Evolutionary conservation across 2,888 invertebrate genomes (phyloP).

Genomic region (Thera obeliscata): DNA sequence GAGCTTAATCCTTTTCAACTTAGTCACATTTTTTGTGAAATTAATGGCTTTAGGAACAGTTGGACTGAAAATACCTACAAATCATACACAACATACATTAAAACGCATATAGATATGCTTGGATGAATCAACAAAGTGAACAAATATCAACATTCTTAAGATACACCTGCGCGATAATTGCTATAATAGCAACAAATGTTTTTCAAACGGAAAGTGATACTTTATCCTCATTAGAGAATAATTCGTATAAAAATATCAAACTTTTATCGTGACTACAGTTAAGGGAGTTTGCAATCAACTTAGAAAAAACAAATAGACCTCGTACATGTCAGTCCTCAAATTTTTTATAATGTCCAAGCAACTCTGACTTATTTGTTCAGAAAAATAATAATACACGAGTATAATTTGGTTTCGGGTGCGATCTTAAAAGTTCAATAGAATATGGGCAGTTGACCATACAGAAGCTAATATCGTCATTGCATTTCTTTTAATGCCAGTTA

Average conservation of each 20-base stretch:
- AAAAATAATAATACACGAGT: too few species aligned
- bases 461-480: too few species aligned
- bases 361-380: too few species aligned
- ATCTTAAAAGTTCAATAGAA: too few species aligned
- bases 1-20: constrained; percentile 22
- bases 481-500: background rate
- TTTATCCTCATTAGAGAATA: background rate
- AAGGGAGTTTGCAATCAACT: too few species aligned
- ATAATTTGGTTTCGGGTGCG: too few species aligned
- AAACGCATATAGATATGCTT: constrained; percentile 13
- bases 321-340: too few species aligned
- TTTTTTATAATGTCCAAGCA: too few species aligned
- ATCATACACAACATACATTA: background rate
- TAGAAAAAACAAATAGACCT: too few species aligned
- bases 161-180: constrained; percentile 18
- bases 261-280: background rate
- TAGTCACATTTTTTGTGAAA: constrained; percentile 17
- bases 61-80: background rate
- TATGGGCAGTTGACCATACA: too few species aligned
- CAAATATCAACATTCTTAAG: constrained; percentile 15
- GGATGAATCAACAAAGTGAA: constrained; percentile 21
- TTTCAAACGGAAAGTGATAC: constrained; percentile 20
- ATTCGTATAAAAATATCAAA: background rate
- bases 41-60: constrained; percentile 6
- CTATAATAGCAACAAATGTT: constrained; percentile 8